phyloP scores from a whole-genome alignment of 2,888 invertebrate genomes.

The Caenorhabditis parvicauda region DNA sequence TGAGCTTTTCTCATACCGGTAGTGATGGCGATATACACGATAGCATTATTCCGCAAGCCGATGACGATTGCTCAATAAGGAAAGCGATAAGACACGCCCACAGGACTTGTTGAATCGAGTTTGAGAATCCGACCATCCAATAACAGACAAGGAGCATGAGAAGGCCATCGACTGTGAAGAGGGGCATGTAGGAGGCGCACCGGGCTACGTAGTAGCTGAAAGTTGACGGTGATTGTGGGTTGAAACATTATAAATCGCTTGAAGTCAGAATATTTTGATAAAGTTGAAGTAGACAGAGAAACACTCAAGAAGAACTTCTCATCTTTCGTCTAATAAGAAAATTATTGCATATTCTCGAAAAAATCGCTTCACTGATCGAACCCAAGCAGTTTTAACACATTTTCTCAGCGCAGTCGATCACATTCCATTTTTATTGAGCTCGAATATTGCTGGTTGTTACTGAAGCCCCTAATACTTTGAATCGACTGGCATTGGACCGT shows the following conservation, averaged over 20 bases:
- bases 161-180: conserved; percentile 72
- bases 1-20: conserved; percentile 30
- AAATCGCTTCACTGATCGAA: too few species aligned
- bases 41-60: conserved; percentile 56
- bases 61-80: conserved; percentile 46
- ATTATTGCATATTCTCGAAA: too few species aligned
- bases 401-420: too few species aligned
- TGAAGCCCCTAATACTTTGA: too few species aligned
- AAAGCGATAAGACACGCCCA: conserved; percentile 36
- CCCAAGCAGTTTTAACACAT: too few species aligned
- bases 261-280: too few species aligned
- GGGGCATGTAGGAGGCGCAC: conserved; percentile 53
- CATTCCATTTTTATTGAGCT: too few species aligned
- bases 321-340: too few species aligned
- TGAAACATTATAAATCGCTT: not conserved
- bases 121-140: conserved; percentile 76
- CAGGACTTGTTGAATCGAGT: conserved; percentile 26
- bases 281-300: too few species aligned
- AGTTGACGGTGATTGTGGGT: not conserved
- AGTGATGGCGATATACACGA: conserved; percentile 55
- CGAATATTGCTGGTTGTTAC: too few species aligned
- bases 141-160: conserved; percentile 81
- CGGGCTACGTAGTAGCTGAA: conserved; percentile 53
- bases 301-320: too few species aligned
- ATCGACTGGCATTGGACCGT: too few species aligned